Base-by-base conservation (phyloP, 2,797 vertebrate genomes). In the Sitta carolinensis region DNA sequence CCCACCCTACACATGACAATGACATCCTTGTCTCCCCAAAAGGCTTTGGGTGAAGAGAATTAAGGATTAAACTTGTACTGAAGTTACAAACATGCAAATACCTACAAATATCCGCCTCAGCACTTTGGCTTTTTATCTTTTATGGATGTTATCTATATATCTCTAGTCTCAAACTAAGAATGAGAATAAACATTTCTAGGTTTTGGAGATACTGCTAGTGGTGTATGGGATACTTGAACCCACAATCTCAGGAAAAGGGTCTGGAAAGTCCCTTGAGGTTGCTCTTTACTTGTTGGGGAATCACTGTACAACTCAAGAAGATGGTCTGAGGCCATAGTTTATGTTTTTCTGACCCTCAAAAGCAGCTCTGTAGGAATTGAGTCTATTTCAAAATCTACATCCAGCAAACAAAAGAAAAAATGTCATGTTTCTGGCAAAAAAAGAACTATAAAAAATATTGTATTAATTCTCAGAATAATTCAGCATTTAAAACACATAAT, bases 271-370 rank as follows among this genome's bases (percentile, higher is more conserved):
- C 66, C 58, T 82, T 0, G 0, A 47, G 11, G 17, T 40, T 17
- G 43, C 13, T 89, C 17, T 43, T 70, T 13, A 34, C 59, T 61
- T 2, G 1, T 29, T 68, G 23, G 32, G 19, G 51, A 91, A 85
- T 67, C 12, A 40, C 34, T 58, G 45, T 91, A 47, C 66, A 61
- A 83, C 1, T 19, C 22, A 89, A 90, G 30, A 67, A 27, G 42
- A 68, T 51, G 40, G 14, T 75, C 51, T 40, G 42, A 42, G 42
- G 66, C 62, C 42, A 51, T 16, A 73, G 55, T 69, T 95, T 82
- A 61, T 91, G 36, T 74, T 88, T 96, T 94, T 95, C 64, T 69
- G 93, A 94, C 78, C 50, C 50, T 85, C 55, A 88, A 74, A 80
- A 83, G 5, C 22, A 72, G 43, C 73, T 87, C 48, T 72, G 54